These are phyloP conservation scores for Sinocyclocheilus maitianheensis DNA, from an alignment of 2,113 vertebrate genomes.

Conservation along the genomic window DNA sequence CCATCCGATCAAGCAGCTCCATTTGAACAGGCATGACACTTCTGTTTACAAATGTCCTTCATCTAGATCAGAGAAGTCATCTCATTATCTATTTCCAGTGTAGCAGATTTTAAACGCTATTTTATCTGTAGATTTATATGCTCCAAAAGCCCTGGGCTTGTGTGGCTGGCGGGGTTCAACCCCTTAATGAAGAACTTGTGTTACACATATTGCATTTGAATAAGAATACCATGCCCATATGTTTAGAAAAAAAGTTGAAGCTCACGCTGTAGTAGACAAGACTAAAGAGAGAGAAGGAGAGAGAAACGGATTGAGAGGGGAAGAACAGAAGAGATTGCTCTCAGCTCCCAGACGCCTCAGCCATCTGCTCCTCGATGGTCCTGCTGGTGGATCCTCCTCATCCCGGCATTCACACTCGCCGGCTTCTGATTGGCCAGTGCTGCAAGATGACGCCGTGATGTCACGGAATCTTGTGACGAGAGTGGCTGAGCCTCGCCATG, in stretches of 20 bases:
- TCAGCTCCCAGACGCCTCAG: conserved; percentile 46
- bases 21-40: background rate
- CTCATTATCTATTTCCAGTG: background rate
- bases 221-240: conserved; percentile 22
- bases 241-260: background rate
- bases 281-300: conserved; percentile 11
- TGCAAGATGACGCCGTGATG: conserved; percentile 34
- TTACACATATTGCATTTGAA: conserved; percentile 11
- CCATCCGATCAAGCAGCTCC: background rate
- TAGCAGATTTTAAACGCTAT: background rate
- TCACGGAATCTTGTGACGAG: conserved; percentile 47
- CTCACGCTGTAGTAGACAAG: background rate
- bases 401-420: conserved; percentile 30
- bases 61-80: background rate
- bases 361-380: conserved; percentile 53
- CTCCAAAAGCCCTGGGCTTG: background rate
- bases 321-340: conserved; percentile 10
- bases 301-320: background rate
- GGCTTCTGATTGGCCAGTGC: conserved; percentile 27
- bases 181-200: conserved; percentile 1
- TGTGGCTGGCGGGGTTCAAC: conserved; percentile 3
- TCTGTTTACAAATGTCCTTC: background rate
- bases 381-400: conserved; percentile 43
- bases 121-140: background rate
- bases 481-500: conserved; percentile 4